phyloP scores from a whole-genome alignment of 2,797 vertebrate genomes.

The Mus spretus region DNA sequence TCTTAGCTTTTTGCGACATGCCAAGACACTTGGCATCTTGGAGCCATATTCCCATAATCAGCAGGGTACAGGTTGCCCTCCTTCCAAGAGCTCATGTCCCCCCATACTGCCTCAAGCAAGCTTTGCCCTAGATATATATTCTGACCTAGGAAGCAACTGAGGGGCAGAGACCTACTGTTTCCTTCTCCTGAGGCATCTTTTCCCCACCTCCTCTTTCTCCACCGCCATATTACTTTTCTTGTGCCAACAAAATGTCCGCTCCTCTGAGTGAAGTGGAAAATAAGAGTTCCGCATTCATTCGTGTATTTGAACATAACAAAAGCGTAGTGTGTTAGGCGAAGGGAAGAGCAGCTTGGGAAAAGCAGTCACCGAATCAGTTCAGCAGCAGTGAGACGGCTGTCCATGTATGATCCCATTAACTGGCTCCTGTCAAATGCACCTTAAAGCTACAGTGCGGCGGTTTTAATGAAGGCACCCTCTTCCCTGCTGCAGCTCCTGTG shows the following conservation, averaged over 20 bases:
- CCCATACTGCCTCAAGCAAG: not conserved
- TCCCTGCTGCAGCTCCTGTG: not conserved
- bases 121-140: not conserved
- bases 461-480: conserved; percentile 6
- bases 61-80: too few species aligned
- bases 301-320: not conserved
- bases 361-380: not conserved
- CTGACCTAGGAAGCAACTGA: not conserved
- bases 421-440: not conserved
- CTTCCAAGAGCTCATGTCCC: not conserved
- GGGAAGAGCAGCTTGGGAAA: not conserved
- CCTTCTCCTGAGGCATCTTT: not conserved
- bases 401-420: not conserved
- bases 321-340: not conserved
- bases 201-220: conserved; percentile 29
- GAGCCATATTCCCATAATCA: not conserved
- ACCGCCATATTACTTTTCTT: conserved; percentile 19
- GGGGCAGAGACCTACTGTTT: not conserved
- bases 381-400: not conserved
- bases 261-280: not conserved
- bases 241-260: not conserved
- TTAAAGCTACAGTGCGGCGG: not conserved
- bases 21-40: conserved; percentile 13
- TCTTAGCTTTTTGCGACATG: conserved; percentile 63
- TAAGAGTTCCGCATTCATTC: not conserved